A percentile compares a stretch with the other conserved stretches of the same genome.
phyloP scores from a whole-genome alignment of 2,113 vertebrate genomes.

The Notarius lentiginosus region DNA sequence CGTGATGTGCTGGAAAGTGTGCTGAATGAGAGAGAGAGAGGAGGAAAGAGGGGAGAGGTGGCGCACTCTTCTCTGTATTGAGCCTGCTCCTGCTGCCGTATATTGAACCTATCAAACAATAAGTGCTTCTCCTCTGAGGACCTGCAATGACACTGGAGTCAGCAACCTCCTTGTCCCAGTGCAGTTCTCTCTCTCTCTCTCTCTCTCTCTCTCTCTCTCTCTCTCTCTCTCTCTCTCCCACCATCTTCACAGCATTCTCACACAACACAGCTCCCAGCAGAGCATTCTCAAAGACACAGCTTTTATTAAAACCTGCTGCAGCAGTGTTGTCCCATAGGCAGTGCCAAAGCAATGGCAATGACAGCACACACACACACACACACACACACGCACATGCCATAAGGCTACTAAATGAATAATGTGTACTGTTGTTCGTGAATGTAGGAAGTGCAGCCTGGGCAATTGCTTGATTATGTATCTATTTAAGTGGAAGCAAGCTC shows the following conservation, averaged over 20 bases:
- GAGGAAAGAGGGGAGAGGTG: conserved; percentile 30
- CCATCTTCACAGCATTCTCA: conserved; percentile 51
- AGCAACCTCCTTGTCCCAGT: conserved; percentile 67
- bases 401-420: conserved; percentile 53
- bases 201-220: conserved; percentile 68
- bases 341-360: conserved; percentile 54
- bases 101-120: conserved; percentile 79
- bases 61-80: conserved; percentile 14
- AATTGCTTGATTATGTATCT: conserved; percentile 6
- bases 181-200: conserved; percentile 71
- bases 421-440: background rate
- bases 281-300: conserved; percentile 76
- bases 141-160: conserved; percentile 70
- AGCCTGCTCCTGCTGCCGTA: conserved; percentile 55
- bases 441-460: conserved; percentile 8
- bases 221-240: conserved; percentile 67
- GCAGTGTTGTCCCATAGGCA: conserved; percentile 65
- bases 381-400: conserved; percentile 17
- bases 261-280: conserved; percentile 65
- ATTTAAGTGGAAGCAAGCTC: background rate
- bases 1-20: conserved; percentile 5
- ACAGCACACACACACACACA: conserved; percentile 61
- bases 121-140: conserved; percentile 66
- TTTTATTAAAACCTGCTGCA: conserved; percentile 79
- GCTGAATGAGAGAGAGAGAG: conserved; percentile 45